Evolutionary conservation across 1,140 invertebrate genomes (phyloP).

Genomic region (Chelonus insularis): DNA sequence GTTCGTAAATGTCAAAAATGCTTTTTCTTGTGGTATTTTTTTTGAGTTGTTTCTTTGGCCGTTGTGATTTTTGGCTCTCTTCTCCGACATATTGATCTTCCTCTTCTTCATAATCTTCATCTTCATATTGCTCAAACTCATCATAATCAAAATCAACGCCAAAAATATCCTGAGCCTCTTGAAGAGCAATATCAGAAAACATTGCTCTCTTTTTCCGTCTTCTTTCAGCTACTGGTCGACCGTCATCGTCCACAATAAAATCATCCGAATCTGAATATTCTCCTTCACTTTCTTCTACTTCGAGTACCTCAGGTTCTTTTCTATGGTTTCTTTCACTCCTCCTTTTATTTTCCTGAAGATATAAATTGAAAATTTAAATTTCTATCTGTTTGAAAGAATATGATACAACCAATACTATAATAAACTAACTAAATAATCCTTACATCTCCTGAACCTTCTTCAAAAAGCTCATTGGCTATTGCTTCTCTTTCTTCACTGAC

Average conservation of each 20-base stretch:
- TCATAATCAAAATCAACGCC: slow-evolving; percentile 98
- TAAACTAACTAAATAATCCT: slow-evolving; percentile 56
- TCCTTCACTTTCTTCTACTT: slow-evolving; percentile 76
- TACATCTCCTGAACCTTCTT: slow-evolving; percentile 81
- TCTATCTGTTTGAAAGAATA: background rate
- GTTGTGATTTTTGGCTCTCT: slow-evolving; percentile 65
- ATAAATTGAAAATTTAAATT: background rate
- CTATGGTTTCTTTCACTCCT: too few species aligned
- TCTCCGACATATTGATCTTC: slow-evolving; percentile 76
- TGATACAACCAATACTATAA: background rate
- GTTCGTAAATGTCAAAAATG: slow-evolving; percentile 95
- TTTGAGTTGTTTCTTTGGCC: slow-evolving; percentile 71
- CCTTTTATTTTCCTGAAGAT: slow-evolving; percentile 75
- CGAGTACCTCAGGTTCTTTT: too few species aligned
- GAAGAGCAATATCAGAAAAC: slow-evolving; percentile 71
- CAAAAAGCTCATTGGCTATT: slow-evolving; percentile 88
- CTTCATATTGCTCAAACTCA: slow-evolving; percentile 89
- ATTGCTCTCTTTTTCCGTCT: slow-evolving; percentile 83
- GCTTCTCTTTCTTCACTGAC: slow-evolving; percentile 78
- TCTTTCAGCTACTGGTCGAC: slow-evolving; percentile 83
- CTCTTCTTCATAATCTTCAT: slow-evolving; percentile 75
- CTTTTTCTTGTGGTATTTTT: slow-evolving; percentile 85
- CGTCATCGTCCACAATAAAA: slow-evolving; percentile 97
- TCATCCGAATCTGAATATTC: slow-evolving; percentile 89
- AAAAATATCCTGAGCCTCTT: slow-evolving; percentile 99